Base-by-base conservation (phyloP, 2,888 invertebrate species). In the Melangyna quadrimaculata region DNA sequence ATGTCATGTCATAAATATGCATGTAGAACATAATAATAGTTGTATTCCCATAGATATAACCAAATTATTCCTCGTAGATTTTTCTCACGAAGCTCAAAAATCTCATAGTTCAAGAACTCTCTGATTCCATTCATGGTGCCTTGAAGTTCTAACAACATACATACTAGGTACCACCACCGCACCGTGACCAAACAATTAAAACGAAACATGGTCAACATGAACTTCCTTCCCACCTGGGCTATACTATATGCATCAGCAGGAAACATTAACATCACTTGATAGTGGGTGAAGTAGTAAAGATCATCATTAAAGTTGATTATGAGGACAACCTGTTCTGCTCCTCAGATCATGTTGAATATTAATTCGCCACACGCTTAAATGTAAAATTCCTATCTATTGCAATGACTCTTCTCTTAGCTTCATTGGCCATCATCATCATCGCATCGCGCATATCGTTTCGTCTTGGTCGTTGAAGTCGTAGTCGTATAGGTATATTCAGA, bases 181-280 rank as follows among this genome's bases (percentile, higher is more conserved):
- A 57, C 78, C 82, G 73, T 84, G 83, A 71, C 71, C 75, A 79
- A 75, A 65, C 43, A 77, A 80, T 84, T 84, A 84, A 84, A 77
- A 43, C 55, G 71, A 67, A 71, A 74, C 83, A 79, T 59, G 65
- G 79, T 63, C 78, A 70, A 35, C 71, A 69, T 57, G 57, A 61
- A 35, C 57, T 70, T 40, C 45, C 51, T 35, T 59, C 37, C 40
- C 57, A 32, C 65, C n/a, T 53, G 40, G 59, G 35, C 19, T 32
- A 2, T 19, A 19, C 1, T 17, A 5, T 17, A 32, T 32, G 14
- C n/a, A 10, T 8, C 70, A 71, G 61, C 84, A 80, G 72, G 75
- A 86, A 80, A 80, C 80, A 77, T 75, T 65, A 43, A 35, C 65
- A 65, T 57, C 45, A 78, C 78, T 73, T 59, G 45, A 53, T 77